Base-by-base conservation (phyloP, 2,113 vertebrate genomes). In the Anoura caudifer region DNA sequence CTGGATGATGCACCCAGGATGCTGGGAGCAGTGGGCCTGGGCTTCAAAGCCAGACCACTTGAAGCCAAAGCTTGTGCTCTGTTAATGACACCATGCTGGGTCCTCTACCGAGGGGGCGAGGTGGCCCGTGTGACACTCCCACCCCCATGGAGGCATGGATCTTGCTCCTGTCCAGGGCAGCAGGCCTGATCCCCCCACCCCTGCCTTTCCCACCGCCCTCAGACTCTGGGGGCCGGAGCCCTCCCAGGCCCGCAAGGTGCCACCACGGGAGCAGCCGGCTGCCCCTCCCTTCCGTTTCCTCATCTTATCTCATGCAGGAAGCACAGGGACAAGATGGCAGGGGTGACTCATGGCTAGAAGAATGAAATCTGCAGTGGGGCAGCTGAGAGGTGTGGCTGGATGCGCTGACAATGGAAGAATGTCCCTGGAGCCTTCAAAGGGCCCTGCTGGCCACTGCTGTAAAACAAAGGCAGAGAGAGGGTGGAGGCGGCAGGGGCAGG, bases 331-430 rank as follows among this genome's bases (percentile, higher is more conserved):
- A 36, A 41, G 75, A 43, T 28, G 87, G 79, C 69, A 79, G 65
- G 43, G 36, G 52, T 92, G 97, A 97, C 73, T 97, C 93, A 81
- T 8, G 0, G 0, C 13, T 65, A 33, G 91, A 93, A 97, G 79
- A 96, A 93, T 87, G 12, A 38, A 83, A 45, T 20, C 77, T 41
- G 38, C 36, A 88, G 81, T 45, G 36, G 38, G 65, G 36, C 26
- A 22, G 87, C 65, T 10, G 31, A 70, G 52, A 8, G 2, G 67
- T 0, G 20, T 5, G 59, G n/a, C 79, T 31, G n/a, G 56, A 10
- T 16, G 22, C 54, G 61, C 33, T 95, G 86, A 92, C 87, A 92
- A 77, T 69, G 83, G 43, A 73, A 65, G 54, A 65, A 14, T 11
- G 54, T 72, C 93, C 79, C 90, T 41, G 2, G 90, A 87, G 93